Evolutionary conservation across 2,888 invertebrate genomes (phyloP), one percentile per base, ranked within the genome.

Genomic region (Drosophila meridionalis): DNA sequence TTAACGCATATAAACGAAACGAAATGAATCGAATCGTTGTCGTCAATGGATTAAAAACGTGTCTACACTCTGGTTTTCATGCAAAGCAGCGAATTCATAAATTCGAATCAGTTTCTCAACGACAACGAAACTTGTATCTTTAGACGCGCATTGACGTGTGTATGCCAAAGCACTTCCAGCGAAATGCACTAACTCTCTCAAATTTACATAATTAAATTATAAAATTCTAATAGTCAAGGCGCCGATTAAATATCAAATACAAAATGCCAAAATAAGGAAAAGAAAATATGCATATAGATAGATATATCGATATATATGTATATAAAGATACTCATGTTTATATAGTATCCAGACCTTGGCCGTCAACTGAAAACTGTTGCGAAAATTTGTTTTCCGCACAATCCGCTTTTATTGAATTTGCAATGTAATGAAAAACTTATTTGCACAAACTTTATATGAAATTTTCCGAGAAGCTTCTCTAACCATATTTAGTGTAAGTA

Each of bases 31-130:
- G 7, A 53, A 36, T 9, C 59, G 42, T 42, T 60, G 67, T 36
- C 76, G 60, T 68, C 56, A 76, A 57, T 73, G 65, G 63, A 67
- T 73, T 78, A 62, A 82, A 78, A 80, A 76, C 72, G 71, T 68
- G 78, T 73, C 61, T 72, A 68, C 65, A 53, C 14, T 61, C 56
- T 56, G 32, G 14, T 55, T 67, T 30, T 7, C 34, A 63, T 56
- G 55, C 55, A 71, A 65, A 57, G 14, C 56, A 63, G 48, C 38
- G 60, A 45, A 70, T 53, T 28, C 34, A 63, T 47, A 56, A 36
- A 61, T 61, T 65, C 40, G 40, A 58, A 55, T 69, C 14, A 57
- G 48, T 64, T 58, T 75, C 42, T 62, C 38, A 26, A 62, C 12
- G 32, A 20, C 36, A 34, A 42, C 55, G 30, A 62, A 75, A 71